phyloP scores from a whole-genome alignment of 2,113 vertebrate species.

The Rhodinocichla rosea region DNA sequence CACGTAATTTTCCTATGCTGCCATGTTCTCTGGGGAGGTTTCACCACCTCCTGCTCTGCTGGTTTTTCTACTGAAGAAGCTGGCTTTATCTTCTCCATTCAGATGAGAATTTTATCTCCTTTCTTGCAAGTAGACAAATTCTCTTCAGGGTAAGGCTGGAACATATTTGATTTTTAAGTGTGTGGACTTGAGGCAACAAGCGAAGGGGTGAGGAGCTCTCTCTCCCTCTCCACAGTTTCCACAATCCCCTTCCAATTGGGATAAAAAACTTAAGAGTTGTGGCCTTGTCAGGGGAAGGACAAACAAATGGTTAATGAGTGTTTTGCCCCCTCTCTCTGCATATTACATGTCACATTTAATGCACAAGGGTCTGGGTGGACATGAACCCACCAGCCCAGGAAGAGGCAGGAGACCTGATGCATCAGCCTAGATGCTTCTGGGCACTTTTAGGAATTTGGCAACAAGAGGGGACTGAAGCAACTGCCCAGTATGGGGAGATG shows the following conservation, averaged over 20 bases:
- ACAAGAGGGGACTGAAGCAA: background rate
- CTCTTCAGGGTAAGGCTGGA: background rate
- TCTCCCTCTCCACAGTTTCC: background rate
- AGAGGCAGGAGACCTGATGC: background rate
- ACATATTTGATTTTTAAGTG: background rate
- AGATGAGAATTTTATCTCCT: background rate
- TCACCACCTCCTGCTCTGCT: background rate
- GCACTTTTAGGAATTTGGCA: conserved; percentile 32
- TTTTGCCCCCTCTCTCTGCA: background rate
- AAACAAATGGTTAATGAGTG: background rate
- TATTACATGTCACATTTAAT: background rate
- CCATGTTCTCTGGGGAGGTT: background rate
- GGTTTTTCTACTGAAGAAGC: background rate
- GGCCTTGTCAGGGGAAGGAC: background rate
- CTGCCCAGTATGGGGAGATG: conserved; percentile 25
- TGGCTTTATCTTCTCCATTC: background rate
- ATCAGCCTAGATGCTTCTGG: background rate
- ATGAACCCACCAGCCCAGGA: background rate
- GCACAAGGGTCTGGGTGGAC: background rate
- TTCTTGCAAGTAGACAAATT: background rate
- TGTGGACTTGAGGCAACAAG: background rate
- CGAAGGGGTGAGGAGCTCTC: background rate
- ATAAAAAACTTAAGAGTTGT: background rate
- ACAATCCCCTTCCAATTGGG: background rate
- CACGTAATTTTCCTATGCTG: background rate